These are phyloP conservation scores for Nothoprocta perdicaria DNA, from an alignment of 2,113 vertebrate genomes.

Conservation along the genomic window DNA sequence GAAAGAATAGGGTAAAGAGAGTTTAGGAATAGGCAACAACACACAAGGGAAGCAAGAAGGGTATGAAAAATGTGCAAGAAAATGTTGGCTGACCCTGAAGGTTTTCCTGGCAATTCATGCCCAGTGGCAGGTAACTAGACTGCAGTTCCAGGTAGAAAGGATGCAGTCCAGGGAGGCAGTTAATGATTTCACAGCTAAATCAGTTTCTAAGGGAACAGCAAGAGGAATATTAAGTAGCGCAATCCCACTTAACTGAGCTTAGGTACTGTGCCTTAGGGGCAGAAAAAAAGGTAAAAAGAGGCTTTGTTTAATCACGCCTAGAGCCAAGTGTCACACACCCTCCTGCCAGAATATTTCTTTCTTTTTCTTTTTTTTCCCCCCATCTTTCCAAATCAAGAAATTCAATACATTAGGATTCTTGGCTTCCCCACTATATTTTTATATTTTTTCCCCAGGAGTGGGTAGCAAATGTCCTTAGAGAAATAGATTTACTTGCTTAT, in stretches of 20 bases:
- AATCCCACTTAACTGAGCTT: neutral
- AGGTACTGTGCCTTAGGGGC: neutral
- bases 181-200: slow-evolving; percentile 51
- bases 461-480: neutral
- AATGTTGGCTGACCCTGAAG: neutral
- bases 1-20: neutral
- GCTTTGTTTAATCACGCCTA: neutral
- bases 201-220: slow-evolving; percentile 44
- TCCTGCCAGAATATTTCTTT: neutral
- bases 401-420: neutral
- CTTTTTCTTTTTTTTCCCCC: neutral
- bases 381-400: neutral
- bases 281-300: neutral
- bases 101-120: neutral
- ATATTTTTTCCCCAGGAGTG: neutral
- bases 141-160: neutral
- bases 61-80: neutral
- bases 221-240: slow-evolving; percentile 57
- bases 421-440: neutral
- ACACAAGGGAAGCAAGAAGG: neutral
- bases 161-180: slow-evolving; percentile 7
- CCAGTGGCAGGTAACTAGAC: neutral
- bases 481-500: neutral
- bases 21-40: neutral
- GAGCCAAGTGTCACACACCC: neutral